These are phyloP conservation scores for Pluvialis apricaria DNA, from an alignment of 2,113 vertebrate genomes.

Conservation along the genomic window DNA sequence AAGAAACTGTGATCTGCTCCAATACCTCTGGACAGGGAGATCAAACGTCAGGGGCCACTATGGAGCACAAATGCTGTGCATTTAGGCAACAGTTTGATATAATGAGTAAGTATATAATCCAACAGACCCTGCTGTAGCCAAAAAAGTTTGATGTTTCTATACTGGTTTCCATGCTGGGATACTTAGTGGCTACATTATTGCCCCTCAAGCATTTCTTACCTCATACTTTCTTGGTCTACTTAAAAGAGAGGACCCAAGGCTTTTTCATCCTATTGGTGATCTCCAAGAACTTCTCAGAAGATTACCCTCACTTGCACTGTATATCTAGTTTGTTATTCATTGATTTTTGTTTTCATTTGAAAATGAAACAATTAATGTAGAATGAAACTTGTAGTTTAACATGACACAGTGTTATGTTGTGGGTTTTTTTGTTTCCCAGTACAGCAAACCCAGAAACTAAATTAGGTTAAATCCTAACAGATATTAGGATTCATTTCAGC, in stretches of 20 bases:
- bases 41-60: neutral
- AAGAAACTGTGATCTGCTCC: neutral
- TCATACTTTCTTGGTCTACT: neutral
- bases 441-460: neutral
- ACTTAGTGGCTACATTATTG: neutral
- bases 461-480: neutral
- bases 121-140: rapidly evolving
- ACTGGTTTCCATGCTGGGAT: neutral
- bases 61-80: neutral
- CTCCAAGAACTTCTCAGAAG: neutral
- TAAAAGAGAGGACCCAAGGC: neutral
- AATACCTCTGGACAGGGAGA: neutral
- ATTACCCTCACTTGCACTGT: neutral
- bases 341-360: neutral
- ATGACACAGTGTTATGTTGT: neutral
- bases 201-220: neutral
- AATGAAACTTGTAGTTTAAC: neutral
- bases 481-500: neutral
- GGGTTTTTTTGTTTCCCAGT: neutral
- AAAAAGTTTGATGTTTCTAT: neutral
- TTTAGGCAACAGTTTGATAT: neutral
- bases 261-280: neutral
- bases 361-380: neutral
- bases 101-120: neutral
- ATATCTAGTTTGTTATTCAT: neutral